Conservation (phyloP, 2,113 vertebrate species). For the Pimephales promelas region DNA sequence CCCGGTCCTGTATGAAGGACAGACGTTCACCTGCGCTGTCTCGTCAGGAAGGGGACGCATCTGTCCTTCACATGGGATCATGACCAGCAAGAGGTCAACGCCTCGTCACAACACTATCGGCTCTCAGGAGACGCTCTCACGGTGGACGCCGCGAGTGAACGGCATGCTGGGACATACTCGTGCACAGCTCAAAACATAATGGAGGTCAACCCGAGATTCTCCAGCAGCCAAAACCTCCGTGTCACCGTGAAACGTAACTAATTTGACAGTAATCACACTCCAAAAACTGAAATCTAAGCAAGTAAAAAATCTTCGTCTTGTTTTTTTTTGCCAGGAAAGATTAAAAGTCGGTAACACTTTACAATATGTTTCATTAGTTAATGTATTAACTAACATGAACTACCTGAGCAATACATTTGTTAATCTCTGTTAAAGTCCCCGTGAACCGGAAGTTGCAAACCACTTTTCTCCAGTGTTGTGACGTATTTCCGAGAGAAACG, state of each 20-base stretch:
- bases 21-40: conserved; percentile 66
- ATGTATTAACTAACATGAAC: too few relatives aligned
- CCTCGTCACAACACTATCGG: conserved; percentile 29
- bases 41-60: conserved; percentile 63
- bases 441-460: too few relatives aligned
- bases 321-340: too few relatives aligned
- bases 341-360: too few relatives aligned
- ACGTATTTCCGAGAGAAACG: too few relatives aligned
- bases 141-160: conserved; percentile 54
- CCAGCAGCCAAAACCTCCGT: conserved; percentile 65
- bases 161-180: conserved; percentile 61
- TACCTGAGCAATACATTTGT: too few relatives aligned
- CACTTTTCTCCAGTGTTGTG: too few relatives aligned
- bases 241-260: conserved; percentile 73
- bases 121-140: conserved; percentile 61
- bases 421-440: too few relatives aligned
- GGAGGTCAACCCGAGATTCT: conserved; percentile 46
- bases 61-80: conserved; percentile 74
- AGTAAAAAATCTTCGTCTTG: too few relatives aligned
- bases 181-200: conserved; percentile 63
- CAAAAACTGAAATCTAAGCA: too few relatives aligned
- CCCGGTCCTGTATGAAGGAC: conserved; percentile 65
- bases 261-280: not conserved
- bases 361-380: too few relatives aligned
- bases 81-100: conserved; percentile 60